These are phyloP conservation scores for Oreocharis arfaki DNA, from an alignment of 2,113 vertebrate genomes.

Conservation along the genomic window DNA sequence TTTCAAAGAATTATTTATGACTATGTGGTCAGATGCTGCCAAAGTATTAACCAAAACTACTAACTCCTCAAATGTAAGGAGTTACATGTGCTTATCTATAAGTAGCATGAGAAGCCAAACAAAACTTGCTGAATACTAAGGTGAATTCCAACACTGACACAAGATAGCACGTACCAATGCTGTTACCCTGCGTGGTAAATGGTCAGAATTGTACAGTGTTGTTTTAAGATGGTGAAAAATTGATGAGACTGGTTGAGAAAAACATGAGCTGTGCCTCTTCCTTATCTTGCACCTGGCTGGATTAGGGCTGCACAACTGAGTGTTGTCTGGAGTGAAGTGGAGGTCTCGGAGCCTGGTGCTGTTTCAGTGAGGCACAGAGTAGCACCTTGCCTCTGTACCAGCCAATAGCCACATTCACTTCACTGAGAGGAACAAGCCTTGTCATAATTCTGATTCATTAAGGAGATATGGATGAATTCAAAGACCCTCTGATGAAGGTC, in stretches of 20 bases:
- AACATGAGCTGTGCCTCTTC: neutral
- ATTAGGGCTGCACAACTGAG: neutral
- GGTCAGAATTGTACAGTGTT: neutral
- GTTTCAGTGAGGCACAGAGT: neutral
- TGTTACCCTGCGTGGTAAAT: neutral
- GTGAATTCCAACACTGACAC: neutral
- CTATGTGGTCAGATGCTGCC: neutral
- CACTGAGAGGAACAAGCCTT: neutral
- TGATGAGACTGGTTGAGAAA: neutral
- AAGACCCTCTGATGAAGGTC: neutral
- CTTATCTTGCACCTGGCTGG: neutral
- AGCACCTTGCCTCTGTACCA: neutral
- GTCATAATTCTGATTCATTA: neutral
- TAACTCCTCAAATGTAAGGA: neutral
- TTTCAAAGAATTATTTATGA: neutral
- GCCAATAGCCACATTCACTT: neutral
- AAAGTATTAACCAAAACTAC: neutral
- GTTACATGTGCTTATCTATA: neutral
- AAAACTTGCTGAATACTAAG: neutral
- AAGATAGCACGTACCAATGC: neutral
- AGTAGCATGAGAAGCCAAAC: neutral
- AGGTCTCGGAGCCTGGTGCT: neutral
- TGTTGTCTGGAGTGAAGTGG: neutral
- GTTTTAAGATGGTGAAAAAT: neutral
- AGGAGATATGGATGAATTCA: neutral